Base-by-base conservation (phyloP, 2,888 invertebrate genomes). In the Metellina segmentata region DNA sequence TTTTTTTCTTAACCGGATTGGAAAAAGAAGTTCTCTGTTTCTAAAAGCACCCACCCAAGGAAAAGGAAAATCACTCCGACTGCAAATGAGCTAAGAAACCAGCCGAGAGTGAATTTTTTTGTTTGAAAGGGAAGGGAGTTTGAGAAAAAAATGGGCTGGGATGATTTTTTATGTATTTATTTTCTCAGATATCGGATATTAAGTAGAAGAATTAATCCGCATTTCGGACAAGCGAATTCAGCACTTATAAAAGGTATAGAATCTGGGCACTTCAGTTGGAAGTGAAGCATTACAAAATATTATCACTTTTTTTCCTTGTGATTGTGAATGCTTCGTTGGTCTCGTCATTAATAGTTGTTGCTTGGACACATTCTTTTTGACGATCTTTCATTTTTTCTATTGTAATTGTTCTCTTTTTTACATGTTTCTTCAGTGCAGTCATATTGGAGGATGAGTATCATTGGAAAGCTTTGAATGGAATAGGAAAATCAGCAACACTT, bases 121-220 rank as follows among this genome's bases (percentile, higher is more conserved):
- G 87, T 91, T 91, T 82, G 74, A 19, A 20, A 51, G 69, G 61
- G 81, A 70, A 72, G 34, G 34, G 34, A 34, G 34, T 34, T 34
- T 34, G 7, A 61, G 70, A 81, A 72, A 70, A 70, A 74, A 49
- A 72, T 20, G 13, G 53, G 8, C 20, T 51, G 19, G 9, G 16
- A 11, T 11, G 61, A 8, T 7, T 20, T 87, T 87, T 87, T 77
- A 20, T 83, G n/a, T 71, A 71, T 91, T 86, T 82, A 86, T 86
- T 91, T 88, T 83, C 83, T 81, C 83, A 82, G 87, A 91, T 91
- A 91, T 91, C 83, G 91, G 81, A 91, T 91, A 91, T 91, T 91
- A 91, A 91, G 91, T 87, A 86, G 81, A 86, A 83, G 74, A 85
- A 91, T 91, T 91, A 91, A 91, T 91, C 91, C 91, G 87, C 81